A percentile compares a stretch with the other conserved stretches of the same genome.
Conservation (phyloP, 2,888 invertebrate species). For the Pseudococcus longispinus region DNA sequence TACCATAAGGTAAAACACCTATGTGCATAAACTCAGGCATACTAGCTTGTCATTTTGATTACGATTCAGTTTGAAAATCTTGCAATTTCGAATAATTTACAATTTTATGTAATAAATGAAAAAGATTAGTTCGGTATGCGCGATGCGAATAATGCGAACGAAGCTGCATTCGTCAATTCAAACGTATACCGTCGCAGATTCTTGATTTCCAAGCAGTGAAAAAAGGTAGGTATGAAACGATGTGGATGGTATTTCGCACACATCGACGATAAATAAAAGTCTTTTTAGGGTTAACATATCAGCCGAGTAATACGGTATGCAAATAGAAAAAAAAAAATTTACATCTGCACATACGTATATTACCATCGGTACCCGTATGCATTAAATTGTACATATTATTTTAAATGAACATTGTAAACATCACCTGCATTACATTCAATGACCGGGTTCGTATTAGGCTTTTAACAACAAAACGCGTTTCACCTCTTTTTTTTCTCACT, state of each 20-base stretch:
- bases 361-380: constrained; percentile 41
- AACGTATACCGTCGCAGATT: not conserved
- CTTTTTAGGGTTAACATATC: constrained; percentile 32
- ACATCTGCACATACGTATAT: constrained; percentile 38
- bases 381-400: constrained; percentile 46
- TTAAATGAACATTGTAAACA: constrained; percentile 44
- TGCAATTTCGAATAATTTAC: not conserved
- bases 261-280: constrained; percentile 19
- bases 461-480: constrained; percentile 37
- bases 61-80: not conserved
- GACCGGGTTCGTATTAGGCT: constrained; percentile 32
- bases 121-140: not conserved
- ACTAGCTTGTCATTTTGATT: not conserved
- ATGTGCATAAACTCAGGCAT: not conserved
- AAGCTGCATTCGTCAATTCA: not conserved
- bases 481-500: constrained; percentile 29
- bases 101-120: not conserved
- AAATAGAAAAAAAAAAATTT: constrained; percentile 27
- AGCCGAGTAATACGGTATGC: constrained; percentile 26
- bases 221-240: not conserved
- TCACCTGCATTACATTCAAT: constrained; percentile 46
- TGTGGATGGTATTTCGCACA: constrained; percentile 3
- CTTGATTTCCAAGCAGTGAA: not conserved
- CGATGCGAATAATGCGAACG: not conserved
- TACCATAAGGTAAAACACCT: not conserved